Conservation (phyloP, 1,140 invertebrate genomes). For the Apis dorsata region DNA sequence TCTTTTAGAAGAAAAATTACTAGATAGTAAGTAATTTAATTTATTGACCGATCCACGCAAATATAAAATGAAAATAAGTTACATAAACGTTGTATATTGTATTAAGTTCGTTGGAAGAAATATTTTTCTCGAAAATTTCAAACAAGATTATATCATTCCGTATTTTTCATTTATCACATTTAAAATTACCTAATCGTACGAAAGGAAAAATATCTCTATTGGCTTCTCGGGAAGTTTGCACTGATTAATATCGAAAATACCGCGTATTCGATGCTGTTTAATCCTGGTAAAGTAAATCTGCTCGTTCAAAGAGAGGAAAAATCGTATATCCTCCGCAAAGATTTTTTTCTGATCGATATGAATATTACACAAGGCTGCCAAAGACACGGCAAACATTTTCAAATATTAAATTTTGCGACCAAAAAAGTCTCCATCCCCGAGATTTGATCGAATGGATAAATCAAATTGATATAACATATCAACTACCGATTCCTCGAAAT, state of each 20-base stretch:
- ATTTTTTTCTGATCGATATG: not conserved
- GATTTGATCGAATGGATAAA: not conserved
- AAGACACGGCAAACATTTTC: not conserved
- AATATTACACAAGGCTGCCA: not conserved
- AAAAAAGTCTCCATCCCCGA: not conserved
- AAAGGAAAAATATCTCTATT: not conserved
- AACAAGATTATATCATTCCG: not conserved
- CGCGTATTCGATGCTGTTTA: not conserved
- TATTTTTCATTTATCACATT: not conserved
- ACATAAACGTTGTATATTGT: no score
- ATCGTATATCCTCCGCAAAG: not conserved
- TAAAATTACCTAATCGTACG: not conserved
- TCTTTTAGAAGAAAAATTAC: no score
- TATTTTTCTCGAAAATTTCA: not conserved
- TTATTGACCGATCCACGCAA: no score
- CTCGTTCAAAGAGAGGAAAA: not conserved
- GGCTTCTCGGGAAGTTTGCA: not conserved
- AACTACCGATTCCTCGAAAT: not conserved
- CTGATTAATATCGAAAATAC: slow-evolving; percentile 1
- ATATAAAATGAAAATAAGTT: no score
- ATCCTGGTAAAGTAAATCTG: not conserved
- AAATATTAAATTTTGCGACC: not conserved
- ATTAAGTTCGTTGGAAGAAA: no score
- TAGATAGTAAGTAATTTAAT: no score
- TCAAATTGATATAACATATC: not conserved